Percentiles rank a stretch among this genome's conserved stretches.
phyloP scores from a whole-genome alignment of 2,113 vertebrate species.

The Chaenogobius annularis region DNA sequence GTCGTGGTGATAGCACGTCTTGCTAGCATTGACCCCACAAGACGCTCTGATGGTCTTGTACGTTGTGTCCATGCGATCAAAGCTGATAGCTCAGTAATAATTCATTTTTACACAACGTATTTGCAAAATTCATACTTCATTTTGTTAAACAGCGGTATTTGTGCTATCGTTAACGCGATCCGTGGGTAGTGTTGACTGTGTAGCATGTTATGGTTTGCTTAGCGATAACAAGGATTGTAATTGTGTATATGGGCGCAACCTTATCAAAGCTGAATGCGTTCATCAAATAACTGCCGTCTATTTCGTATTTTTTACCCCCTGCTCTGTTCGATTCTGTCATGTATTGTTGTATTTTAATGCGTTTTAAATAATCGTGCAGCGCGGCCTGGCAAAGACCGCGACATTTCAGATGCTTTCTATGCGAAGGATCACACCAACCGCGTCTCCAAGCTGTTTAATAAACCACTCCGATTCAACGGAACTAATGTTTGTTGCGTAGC shows the following conservation, averaged over 20 bases:
- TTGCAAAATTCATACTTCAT: background rate
- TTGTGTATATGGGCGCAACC: background rate
- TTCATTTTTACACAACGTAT: background rate
- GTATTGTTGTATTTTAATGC: background rate
- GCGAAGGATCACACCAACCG: too few relatives aligned
- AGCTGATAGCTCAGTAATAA: background rate
- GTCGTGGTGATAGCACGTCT: background rate
- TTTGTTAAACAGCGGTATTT: background rate
- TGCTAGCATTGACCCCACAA: background rate
- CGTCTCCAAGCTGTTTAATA: too few relatives aligned
- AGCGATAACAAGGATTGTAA: too few relatives aligned
- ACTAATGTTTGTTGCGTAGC: background rate
- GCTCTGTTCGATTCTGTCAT: background rate
- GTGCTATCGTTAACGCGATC: background rate
- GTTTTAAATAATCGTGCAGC: background rate
- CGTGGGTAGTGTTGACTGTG: background rate
- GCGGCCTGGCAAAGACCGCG: background rate
- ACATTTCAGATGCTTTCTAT: background rate
- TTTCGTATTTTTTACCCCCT: background rate
- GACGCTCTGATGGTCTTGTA: background rate
- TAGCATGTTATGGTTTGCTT: background rate
- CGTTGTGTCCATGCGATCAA: background rate
- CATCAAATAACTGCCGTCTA: background rate
- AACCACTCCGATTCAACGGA: too few relatives aligned
- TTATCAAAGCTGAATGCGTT: background rate